Conservation (phyloP, 2,113 vertebrate species). For the Hassar affinis region DNA sequence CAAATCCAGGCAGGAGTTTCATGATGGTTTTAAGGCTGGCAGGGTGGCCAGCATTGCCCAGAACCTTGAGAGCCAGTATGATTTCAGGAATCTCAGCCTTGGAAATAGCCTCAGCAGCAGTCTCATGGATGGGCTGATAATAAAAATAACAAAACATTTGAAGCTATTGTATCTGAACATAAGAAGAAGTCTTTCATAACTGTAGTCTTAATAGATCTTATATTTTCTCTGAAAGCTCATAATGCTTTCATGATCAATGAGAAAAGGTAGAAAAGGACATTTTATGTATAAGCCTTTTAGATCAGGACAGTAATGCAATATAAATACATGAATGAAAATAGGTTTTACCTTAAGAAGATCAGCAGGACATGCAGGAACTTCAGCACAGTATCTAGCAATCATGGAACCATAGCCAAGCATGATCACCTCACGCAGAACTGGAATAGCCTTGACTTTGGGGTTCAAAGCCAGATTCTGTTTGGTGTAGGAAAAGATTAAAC, state of each 20-base stretch:
- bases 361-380: constrained; percentile 57
- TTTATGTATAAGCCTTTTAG: neutral
- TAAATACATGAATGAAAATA: no score
- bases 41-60: constrained; percentile 80
- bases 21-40: constrained; percentile 75
- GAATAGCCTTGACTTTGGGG: constrained; percentile 61
- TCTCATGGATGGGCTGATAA: constrained; percentile 75
- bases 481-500: neutral
- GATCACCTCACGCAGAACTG: constrained; percentile 65
- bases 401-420: constrained; percentile 75
- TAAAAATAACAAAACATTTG: no score
- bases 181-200: neutral
- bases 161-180: neutral
- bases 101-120: constrained; percentile 68
- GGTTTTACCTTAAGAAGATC: constrained; percentile 65
- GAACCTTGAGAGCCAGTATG: constrained; percentile 75
- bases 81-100: constrained; percentile 68
- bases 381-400: constrained; percentile 72
- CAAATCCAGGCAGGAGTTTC: constrained; percentile 75
- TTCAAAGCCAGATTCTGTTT: constrained; percentile 69
- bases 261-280: neutral
- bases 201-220: neutral
- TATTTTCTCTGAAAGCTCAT: neutral
- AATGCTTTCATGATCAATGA: neutral
- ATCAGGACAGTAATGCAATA: neutral